phyloP scores from a whole-genome alignment of 2,113 vertebrate genomes.

The Tachysurus vachellii region DNA sequence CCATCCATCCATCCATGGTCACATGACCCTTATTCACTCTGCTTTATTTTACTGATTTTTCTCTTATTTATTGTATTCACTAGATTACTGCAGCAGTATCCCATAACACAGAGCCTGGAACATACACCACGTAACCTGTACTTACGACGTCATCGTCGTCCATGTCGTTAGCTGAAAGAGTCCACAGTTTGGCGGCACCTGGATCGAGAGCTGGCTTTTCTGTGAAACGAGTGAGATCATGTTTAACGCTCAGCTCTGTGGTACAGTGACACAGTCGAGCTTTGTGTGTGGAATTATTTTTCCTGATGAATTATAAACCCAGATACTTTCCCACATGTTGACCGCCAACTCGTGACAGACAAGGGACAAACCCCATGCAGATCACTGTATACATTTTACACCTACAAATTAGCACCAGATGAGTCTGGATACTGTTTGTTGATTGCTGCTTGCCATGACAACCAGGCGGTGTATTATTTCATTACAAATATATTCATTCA shows the following conservation, averaged over 20 bases:
- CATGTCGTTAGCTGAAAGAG: constrained; percentile 88
- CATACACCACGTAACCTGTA: constrained; percentile 17
- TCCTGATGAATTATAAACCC: background rate
- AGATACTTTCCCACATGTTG: background rate
- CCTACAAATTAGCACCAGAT: background rate
- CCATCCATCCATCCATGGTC: too few relatives aligned
- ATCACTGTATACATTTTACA: background rate
- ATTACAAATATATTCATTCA: too few relatives aligned
- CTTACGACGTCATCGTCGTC: constrained; percentile 87
- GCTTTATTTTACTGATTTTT: too few relatives aligned
- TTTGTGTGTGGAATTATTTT: background rate
- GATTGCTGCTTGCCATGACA: background rate
- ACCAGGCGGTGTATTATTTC: too few relatives aligned
- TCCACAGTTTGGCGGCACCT: constrained; percentile 84
- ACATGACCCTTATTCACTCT: too few relatives aligned
- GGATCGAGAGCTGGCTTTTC: constrained; percentile 86
- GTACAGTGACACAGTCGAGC: background rate
- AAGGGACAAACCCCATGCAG: background rate
- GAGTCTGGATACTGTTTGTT: background rate
- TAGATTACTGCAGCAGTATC: too few relatives aligned
- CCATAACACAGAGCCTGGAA: too few relatives aligned
- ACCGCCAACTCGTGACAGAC: background rate
- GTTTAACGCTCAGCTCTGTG: background rate
- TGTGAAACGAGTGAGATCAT: constrained; percentile 51
- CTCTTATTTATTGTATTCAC: too few relatives aligned